These are phyloP conservation scores for Leptinotarsa defecta DNA, from an alignment of 1,140 invertebrate genomes.

Conservation along the genomic window DNA sequence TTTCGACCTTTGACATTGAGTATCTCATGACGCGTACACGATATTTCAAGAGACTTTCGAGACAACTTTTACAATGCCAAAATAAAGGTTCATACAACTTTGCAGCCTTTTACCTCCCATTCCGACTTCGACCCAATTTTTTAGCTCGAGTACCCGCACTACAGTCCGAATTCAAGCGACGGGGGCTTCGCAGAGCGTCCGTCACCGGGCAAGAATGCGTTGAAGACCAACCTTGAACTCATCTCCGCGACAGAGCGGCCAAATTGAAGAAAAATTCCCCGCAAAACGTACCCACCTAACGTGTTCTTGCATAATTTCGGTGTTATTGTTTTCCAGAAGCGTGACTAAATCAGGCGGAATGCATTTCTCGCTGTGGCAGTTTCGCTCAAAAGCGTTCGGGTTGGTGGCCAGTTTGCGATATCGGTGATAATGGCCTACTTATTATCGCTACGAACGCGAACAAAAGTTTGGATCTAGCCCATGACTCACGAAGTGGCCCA, in stretches of 20 bases:
- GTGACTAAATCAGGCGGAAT: background rate
- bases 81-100: no score
- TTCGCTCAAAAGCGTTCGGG: conserved; percentile 4
- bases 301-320: conserved; percentile 3
- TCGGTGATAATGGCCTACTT: conserved; percentile 8
- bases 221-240: conserved; percentile 2
- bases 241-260: conserved; percentile 7
- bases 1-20: no score
- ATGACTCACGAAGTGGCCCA: no score
- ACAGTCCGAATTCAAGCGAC: background rate
- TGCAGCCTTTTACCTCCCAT: no score
- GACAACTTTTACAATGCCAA: no score
- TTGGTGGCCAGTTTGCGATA: background rate
- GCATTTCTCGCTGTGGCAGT: background rate
- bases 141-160: no score
- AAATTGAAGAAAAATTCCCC: conserved; percentile 2
- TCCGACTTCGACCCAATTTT: no score
- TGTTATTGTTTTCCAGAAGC: background rate
- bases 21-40: no score
- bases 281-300: background rate
- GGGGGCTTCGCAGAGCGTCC: background rate
- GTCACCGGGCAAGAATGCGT: conserved; percentile 1
- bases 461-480: no score
- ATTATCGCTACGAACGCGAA: no score
- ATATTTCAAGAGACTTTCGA: no score